These are phyloP conservation scores for Paramuricea clavata DNA, from an alignment of 92 coral and sea anemone genomes.

Conservation along the genomic window DNA sequence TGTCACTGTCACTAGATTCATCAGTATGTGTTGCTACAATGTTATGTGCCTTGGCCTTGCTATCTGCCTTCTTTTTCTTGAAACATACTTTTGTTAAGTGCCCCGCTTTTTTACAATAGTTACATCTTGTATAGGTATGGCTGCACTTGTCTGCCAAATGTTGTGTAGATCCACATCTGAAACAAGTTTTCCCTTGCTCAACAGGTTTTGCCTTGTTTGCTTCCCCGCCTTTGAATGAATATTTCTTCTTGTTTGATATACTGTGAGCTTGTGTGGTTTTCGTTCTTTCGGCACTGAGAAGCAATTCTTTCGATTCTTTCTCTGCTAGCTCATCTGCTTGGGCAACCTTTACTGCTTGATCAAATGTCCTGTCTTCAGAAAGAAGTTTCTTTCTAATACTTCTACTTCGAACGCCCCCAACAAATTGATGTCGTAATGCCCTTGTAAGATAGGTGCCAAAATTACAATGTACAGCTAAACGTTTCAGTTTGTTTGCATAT, in stretches of 20 bases:
- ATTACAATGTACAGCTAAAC: constrained; percentile 46
- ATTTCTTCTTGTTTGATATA: neutral
- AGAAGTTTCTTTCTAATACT: constrained; percentile 47
- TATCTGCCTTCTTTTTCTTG: constrained; percentile 24
- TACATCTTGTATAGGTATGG: neutral
- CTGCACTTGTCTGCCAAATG: constrained; percentile 6
- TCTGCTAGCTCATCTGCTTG: constrained; percentile 67
- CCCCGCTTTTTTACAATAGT: constrained; percentile 39
- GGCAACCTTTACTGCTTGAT: constrained; percentile 61
- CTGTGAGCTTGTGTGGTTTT: neutral
- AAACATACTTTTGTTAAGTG: constrained; percentile 59
- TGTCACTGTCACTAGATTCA: neutral
- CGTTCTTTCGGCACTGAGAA: constrained; percentile 18
- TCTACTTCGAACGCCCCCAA: constrained; percentile 66
- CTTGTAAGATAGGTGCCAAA: constrained; percentile 13
- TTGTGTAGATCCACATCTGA: constrained; percentile 54
- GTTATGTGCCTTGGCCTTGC: neutral
- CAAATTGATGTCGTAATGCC: constrained; percentile 55
- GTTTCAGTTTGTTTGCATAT: constrained; percentile 43
- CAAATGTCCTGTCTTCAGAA: constrained; percentile 65
- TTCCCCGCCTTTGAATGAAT: neutral
- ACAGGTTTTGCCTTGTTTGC: neutral
- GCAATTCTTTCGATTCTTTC: constrained; percentile 55
- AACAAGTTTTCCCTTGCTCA: constrained; percentile 44
- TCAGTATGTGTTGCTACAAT: neutral